phyloP scores from a whole-genome alignment of 2,113 vertebrate genomes.

The Bufo gargarizans region DNA sequence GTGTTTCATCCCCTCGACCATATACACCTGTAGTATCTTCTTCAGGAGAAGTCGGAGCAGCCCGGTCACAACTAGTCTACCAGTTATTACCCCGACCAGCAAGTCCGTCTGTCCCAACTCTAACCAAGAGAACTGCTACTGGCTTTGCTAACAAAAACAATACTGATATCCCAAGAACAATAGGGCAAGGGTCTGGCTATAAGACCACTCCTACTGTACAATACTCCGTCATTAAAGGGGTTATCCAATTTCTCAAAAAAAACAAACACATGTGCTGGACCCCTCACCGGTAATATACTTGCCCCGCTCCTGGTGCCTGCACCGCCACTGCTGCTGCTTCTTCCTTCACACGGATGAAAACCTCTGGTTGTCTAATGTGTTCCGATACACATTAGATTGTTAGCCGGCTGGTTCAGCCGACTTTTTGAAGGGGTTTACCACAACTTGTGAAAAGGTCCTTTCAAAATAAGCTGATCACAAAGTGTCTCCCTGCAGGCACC shows the following conservation, averaged over 20 bases:
- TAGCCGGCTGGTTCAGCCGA: too few species aligned
- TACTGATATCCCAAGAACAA: background rate
- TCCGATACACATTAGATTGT: background rate
- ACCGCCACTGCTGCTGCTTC: too few species aligned
- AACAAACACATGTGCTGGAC: too few species aligned
- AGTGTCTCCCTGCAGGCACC: too few species aligned
- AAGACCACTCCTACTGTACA: background rate
- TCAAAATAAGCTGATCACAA: too few species aligned
- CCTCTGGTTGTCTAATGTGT: background rate
- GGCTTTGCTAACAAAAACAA: conserved; percentile 31
- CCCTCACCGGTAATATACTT: too few species aligned
- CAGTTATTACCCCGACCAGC: background rate
- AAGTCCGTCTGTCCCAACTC: background rate
- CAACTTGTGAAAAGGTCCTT: too few species aligned
- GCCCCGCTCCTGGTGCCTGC: too few species aligned
- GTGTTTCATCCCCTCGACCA: background rate
- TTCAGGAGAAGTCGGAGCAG: background rate
- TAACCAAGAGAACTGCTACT: conserved; percentile 14
- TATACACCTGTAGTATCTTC: background rate
- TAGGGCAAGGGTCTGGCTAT: background rate
- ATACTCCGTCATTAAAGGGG: background rate
- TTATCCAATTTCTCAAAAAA: background rate
- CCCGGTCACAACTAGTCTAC: background rate
- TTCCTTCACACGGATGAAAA: too few species aligned
- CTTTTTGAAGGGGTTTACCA: too few species aligned